A percentile compares a stretch with the other conserved stretches of the same genome.
Conservation (phyloP, 2,888 invertebrate genomes). For the Notodonta ziczac region DNA sequence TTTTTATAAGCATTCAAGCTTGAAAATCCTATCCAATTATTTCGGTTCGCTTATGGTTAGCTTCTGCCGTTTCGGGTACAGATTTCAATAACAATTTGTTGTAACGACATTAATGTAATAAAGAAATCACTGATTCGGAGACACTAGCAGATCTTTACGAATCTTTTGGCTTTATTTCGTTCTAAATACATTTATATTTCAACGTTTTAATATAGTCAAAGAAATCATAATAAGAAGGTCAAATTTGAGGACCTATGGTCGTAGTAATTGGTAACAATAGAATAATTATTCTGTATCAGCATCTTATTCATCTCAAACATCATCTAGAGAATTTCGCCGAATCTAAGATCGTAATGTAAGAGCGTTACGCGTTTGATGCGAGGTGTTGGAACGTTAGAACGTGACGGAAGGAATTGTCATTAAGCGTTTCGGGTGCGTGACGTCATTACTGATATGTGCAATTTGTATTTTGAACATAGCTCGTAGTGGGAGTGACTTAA, state of each 20-base stretch:
- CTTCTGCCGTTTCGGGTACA: not conserved
- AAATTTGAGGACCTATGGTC: too few relatives aligned
- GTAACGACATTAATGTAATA: conserved; percentile 7
- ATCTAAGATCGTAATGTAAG: conserved; percentile 35
- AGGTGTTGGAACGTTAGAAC: conserved; percentile 35
- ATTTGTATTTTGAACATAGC: too few relatives aligned
- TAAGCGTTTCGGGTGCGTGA: conserved; percentile 36
- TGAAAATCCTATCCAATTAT: not conserved
- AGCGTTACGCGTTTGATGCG: conserved; percentile 16
- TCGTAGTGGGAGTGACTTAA: too few relatives aligned
- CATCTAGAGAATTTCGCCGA: conserved; percentile 34
- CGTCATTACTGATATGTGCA: too few relatives aligned
- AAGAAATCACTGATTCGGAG: too few relatives aligned
- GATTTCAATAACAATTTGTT: conserved; percentile 3
- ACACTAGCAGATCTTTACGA: too few relatives aligned
- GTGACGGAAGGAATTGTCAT: conserved; percentile 44
- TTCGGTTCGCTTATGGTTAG: not conserved
- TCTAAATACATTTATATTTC: too few relatives aligned
- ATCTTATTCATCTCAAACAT: conserved; percentile 11
- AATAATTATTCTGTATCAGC: too few relatives aligned
- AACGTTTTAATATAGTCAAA: too few relatives aligned
- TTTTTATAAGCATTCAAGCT: not conserved
- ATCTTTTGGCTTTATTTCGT: too few relatives aligned
- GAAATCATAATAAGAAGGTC: too few relatives aligned
- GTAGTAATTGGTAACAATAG: too few relatives aligned